A percentile compares a stretch with the other conserved stretches of the same genome.
These are phyloP conservation scores for Cebus imitator DNA, from an alignment of 2,113 vertebrate species.

Conservation along the genomic window DNA sequence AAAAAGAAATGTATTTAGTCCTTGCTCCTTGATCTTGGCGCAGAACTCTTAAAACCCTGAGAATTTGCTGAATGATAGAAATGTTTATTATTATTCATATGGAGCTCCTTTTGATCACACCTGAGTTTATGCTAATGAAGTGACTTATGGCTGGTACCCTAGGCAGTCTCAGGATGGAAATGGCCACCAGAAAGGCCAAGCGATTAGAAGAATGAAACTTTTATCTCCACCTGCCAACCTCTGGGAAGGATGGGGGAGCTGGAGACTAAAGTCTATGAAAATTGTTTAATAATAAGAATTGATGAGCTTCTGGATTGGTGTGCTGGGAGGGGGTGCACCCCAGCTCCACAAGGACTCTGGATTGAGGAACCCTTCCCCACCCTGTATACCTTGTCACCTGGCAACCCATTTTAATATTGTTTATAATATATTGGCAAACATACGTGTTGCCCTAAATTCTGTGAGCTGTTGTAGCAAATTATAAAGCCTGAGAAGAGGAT, in stretches of 20 bases:
- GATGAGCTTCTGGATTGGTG: neutral
- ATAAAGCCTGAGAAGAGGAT: neutral
- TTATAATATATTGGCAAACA: neutral
- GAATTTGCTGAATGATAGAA: neutral
- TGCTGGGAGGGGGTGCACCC: fast-evolving
- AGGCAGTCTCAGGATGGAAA: neutral
- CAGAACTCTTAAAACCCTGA: neutral
- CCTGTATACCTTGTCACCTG: neutral
- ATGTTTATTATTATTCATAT: neutral
- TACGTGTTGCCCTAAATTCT: neutral
- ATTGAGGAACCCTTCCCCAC: neutral
- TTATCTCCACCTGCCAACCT: neutral
- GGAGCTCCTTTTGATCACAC: neutral
- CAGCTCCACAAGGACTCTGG: too few relatives aligned
- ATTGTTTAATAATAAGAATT: neutral
- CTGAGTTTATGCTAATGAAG: neutral
- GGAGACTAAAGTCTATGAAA: neutral
- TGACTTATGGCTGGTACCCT: neutral
- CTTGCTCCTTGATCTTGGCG: neutral
- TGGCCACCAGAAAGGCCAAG: neutral
- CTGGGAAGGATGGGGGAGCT: neutral
- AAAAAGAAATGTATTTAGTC: neutral
- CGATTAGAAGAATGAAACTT: neutral
- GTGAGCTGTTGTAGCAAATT: neutral
- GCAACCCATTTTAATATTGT: neutral